Conservation (phyloP, 2,113 vertebrate genomes). For the Corydoras sp. region DNA sequence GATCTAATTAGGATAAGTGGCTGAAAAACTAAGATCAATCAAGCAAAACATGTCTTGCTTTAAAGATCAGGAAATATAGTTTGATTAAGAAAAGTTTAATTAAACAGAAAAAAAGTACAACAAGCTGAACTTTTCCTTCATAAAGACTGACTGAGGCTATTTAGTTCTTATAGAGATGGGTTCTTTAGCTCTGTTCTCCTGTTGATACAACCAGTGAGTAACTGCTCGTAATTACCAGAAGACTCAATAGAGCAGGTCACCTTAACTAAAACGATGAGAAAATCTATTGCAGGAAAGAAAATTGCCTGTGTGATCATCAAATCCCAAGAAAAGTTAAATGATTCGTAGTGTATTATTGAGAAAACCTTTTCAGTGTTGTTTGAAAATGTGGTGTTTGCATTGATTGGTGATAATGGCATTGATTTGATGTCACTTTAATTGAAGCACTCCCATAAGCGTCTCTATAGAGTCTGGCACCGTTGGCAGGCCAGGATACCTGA, state of each 20-base stretch:
- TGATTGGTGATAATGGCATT: conserved; percentile 19
- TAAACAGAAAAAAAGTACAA: neutral
- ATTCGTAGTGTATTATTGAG: neutral
- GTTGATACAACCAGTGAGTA: conserved; percentile 22
- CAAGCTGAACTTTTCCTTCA: neutral
- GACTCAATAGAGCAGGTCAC: conserved; percentile 31
- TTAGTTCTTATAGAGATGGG: conserved; percentile 4
- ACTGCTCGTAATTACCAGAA: conserved; percentile 10
- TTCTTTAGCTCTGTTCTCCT: conserved; percentile 1
- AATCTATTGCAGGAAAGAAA: conserved; percentile 13
- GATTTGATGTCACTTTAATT: conserved; percentile 30
- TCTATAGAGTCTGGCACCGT: conserved; percentile 6
- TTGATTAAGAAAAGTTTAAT: neutral
- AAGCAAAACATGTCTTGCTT: no score
- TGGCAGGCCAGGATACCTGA: conserved; percentile 7
- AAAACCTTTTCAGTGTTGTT: neutral
- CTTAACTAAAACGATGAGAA: conserved; percentile 26
- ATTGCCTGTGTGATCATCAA: conserved; percentile 1
- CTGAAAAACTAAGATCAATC: no score
- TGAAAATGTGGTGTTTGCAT: conserved; percentile 5
- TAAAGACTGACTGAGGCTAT: conserved; percentile 3
- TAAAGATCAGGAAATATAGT: no score
- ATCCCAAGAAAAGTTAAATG: conserved; percentile 9
- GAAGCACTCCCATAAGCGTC: conserved; percentile 17
- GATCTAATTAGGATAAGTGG: no score